Evolutionary conservation across 1,140 invertebrate species (phyloP).

Genomic region (Arctopsyche grandis): DNA sequence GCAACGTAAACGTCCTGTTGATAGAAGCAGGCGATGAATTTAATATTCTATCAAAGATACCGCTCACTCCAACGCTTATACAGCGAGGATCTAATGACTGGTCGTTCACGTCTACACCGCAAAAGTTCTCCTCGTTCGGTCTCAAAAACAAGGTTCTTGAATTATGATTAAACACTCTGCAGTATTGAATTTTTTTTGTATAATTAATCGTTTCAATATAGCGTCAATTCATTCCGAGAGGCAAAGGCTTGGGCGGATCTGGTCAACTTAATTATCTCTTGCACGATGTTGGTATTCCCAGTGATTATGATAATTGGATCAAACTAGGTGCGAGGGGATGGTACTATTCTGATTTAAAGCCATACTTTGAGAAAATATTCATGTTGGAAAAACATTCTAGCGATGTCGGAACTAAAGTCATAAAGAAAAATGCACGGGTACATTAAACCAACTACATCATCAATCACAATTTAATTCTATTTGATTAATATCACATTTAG

Average conservation of each 20-base stretch:
- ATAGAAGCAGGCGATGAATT: slow-evolving; percentile 79
- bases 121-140: slow-evolving; percentile 73
- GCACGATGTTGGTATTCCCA: slow-evolving; percentile 70
- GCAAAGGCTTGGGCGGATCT: slow-evolving; percentile 77
- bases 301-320: slow-evolving; percentile 71
- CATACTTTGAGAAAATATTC: slow-evolving; percentile 42
- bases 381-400: neutral
- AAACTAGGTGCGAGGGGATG: slow-evolving; percentile 66
- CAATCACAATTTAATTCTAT: too few relatives aligned
- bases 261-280: slow-evolving; percentile 76
- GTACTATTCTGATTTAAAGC: slow-evolving; percentile 58
- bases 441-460: too few relatives aligned
- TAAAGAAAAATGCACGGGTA: neutral
- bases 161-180: neutral
- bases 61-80: slow-evolving; percentile 72
- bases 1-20: slow-evolving; percentile 71
- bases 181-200: neutral
- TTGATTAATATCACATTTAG: too few relatives aligned
- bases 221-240: slow-evolving; percentile 72
- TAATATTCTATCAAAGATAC: slow-evolving; percentile 70
- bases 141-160: slow-evolving; percentile 67
- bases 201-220: slow-evolving; percentile 54
- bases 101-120: slow-evolving; percentile 70
- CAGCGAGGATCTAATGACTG: slow-evolving; percentile 74
- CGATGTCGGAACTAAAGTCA: neutral